A percentile compares a stretch with the other conserved stretches of the same genome.
Evolutionary conservation across 30 jellyfish, hydroid and myxozoan species (phyloP).

Genomic region (Cassiopea andromeda): DNA sequence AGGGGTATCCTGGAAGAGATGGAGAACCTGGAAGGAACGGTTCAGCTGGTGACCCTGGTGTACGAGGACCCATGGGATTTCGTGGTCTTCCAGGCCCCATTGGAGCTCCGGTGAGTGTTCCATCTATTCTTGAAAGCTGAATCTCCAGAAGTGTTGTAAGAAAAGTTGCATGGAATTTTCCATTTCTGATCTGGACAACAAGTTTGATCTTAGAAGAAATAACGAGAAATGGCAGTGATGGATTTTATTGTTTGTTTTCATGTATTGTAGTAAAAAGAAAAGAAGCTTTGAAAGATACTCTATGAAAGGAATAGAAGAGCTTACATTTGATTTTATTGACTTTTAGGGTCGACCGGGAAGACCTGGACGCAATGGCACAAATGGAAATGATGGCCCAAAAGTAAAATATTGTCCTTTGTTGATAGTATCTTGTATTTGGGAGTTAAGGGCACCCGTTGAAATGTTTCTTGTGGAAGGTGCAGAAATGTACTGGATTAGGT

Average conservation of each 20-base stretch:
- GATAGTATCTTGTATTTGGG: not conserved
- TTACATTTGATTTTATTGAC: not conserved
- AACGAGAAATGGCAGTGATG: too few species aligned
- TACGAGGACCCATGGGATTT: conserved; percentile 47
- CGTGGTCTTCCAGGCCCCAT: conserved; percentile 55
- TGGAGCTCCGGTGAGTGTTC: conserved; percentile 58
- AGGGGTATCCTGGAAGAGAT: conserved; percentile 79
- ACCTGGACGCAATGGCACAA: conserved; percentile 53
- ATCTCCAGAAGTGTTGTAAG: not conserved
- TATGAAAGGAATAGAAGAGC: not conserved
- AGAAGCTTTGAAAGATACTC: too few species aligned
- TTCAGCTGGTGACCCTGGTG: conserved; percentile 70
- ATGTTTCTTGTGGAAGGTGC: too few species aligned
- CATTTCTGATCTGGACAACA: not conserved
- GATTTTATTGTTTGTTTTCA: too few species aligned
- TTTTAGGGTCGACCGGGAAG: conserved; percentile 62
- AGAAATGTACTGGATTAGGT: too few species aligned
- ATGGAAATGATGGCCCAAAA: conserved; percentile 61
- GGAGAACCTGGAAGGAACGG: conserved; percentile 71
- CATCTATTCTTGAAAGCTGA: not conserved
- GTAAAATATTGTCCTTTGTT: not conserved
- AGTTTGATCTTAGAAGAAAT: not conserved
- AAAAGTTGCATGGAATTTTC: not conserved
- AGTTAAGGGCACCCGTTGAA: too few species aligned
- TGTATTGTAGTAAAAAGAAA: too few species aligned